Conservation (phyloP, 2,797 vertebrate species). For the Myotis planiceps region DNA sequence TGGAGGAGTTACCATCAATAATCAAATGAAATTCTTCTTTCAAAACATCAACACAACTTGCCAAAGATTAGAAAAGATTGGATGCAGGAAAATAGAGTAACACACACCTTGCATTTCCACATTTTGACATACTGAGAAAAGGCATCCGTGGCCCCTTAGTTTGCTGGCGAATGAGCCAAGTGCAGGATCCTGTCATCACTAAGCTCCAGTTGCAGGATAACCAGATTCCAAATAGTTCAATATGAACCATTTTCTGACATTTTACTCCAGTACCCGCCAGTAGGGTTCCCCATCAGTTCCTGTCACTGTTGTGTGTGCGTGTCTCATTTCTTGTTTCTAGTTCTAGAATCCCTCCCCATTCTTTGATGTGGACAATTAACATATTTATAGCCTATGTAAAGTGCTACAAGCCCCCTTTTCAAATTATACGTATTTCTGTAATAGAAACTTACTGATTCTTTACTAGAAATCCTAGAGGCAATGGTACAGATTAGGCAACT, state of each 20-base stretch:
- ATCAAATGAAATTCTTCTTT: slow-evolving; percentile 13
- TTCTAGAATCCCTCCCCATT: neutral
- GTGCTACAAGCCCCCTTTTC: neutral
- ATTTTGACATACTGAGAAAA: neutral
- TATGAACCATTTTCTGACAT: neutral
- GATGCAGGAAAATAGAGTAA: neutral
- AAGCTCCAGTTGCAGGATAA: neutral
- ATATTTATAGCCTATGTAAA: neutral
- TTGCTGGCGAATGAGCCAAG: neutral
- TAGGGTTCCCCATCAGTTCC: neutral
- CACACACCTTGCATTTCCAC: neutral
- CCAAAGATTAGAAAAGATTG: neutral
- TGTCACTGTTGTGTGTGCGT: neutral
- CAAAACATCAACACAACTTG: slow-evolving; percentile 8
- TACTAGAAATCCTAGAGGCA: neutral
- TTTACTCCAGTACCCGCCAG: neutral
- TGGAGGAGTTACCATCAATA: neutral
- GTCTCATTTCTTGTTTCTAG: neutral
- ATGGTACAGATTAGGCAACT: neutral
- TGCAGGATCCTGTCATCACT: neutral
- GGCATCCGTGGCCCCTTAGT: neutral
- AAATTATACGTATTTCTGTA: neutral
- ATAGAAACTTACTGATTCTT: neutral
- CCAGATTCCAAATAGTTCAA: neutral
- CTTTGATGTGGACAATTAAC: neutral